Base-by-base conservation (phyloP, 1,140 invertebrate genomes). In the Colletes gigas region DNA sequence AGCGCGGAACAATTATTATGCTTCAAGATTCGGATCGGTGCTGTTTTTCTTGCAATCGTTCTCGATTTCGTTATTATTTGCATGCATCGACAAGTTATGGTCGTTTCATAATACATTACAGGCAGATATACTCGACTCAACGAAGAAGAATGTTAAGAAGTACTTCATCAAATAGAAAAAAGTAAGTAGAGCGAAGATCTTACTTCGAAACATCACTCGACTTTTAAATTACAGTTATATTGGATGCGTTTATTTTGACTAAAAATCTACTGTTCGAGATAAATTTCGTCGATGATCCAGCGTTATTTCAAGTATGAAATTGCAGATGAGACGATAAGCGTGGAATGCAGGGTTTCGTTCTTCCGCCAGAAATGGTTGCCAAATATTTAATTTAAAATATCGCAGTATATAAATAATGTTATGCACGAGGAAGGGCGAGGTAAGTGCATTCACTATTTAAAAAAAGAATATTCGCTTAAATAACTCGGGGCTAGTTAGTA, bases 331-430 rank as follows among this genome's bases (percentile, higher is more conserved):
- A 79, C 55, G 70, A 79, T 73, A 79, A 73, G 60, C 77, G 3
- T 57, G 68, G 68, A 84, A 84, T 77, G 79, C 30, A 73, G 78
- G 73, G 70, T 55, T 72, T 52, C 52, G 21, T 60, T 67, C 47
- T 66, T 47, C 57, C 62, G 78, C 78, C 78, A 84, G 71, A 72
- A 30, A 68, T 21, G 67, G 44, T 63, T 85, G 83, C 83, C 83
- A 84, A 85, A 77, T 73, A 75, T 81, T 21, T 47, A 73, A 84
- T 72, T 75, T 57, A 71, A 85, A 84, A 81, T 73, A 85, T 84
- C 78, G 39, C 55, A 39, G 15, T 74, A 57, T 54, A 72, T 60
- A 78, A 72, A 72, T 78, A 78, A 47, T 30, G 66, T 47, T 12
- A 57, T 21, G 60, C 47, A 69, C 17, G 62, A 50, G 57, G 50